A percentile compares a stretch with the other conserved stretches of the same genome.
Evolutionary conservation across 2,888 invertebrate genomes (phyloP).

Genomic region (Timema podura): DNA sequence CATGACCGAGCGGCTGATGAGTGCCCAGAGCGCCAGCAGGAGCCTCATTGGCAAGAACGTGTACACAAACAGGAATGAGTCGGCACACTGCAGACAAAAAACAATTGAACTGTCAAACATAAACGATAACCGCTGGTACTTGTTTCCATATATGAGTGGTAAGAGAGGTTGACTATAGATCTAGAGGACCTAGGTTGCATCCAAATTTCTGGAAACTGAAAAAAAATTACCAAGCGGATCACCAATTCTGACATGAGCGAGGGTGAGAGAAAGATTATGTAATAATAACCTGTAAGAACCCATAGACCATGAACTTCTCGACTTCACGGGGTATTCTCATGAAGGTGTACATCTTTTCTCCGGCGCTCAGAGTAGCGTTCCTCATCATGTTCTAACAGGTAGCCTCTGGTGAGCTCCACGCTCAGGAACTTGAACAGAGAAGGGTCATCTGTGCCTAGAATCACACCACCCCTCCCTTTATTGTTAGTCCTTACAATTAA

Average conservation of each 20-base stretch:
- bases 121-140: no score
- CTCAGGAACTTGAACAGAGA: slow-evolving; percentile 61
- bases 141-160: no score
- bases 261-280: no score
- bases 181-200: no score
- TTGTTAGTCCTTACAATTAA: not conserved
- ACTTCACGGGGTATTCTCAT: slow-evolving; percentile 91
- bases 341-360: slow-evolving; percentile 94
- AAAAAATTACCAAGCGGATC: no score
- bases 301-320: slow-evolving; percentile 89
- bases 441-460: slow-evolving; percentile 28
- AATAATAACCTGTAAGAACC: slow-evolving; percentile 70
- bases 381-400: slow-evolving; percentile 91
- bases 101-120: no score
- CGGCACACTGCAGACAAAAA: slow-evolving; percentile 67
- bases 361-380: slow-evolving; percentile 89
- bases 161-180: no score
- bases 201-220: no score
- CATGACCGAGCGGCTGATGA: slow-evolving; percentile 67
- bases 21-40: slow-evolving; percentile 77
- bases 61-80: slow-evolving; percentile 95
- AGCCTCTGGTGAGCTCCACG: slow-evolving; percentile 87
- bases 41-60: slow-evolving; percentile 95
- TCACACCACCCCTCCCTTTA: not conserved
- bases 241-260: no score